A percentile compares a stretch with the other conserved stretches of the same genome.
Evolutionary conservation across 1,140 invertebrate species (phyloP).

Genomic region (Phocides pigmalion): DNA sequence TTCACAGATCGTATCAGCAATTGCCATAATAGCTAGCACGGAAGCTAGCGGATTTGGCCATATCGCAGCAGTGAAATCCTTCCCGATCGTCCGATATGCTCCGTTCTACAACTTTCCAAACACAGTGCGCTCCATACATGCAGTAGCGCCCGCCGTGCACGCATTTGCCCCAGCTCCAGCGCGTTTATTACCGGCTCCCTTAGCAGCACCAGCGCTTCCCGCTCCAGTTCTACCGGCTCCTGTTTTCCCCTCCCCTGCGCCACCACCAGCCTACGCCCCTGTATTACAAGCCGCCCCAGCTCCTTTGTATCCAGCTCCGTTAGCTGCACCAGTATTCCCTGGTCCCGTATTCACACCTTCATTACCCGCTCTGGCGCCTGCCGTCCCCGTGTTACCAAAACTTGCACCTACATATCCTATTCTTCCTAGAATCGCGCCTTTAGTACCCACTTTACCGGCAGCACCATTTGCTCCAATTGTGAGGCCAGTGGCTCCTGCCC

Average conservation of each 20-base stretch:
- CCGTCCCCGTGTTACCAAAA: slow-evolving; percentile 42
- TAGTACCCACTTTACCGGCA: slow-evolving; percentile 36
- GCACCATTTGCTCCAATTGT: slow-evolving; percentile 48
- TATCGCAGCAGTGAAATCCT: slow-evolving; percentile 58
- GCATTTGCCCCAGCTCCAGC: slow-evolving; percentile 41
- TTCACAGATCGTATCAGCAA: slow-evolving; percentile 62
- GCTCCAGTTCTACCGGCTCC: slow-evolving; percentile 49
- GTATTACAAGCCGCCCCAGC: slow-evolving; percentile 45
- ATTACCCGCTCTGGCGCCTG: slow-evolving; percentile 48
- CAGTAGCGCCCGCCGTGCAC: slow-evolving; percentile 56
- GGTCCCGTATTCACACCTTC: slow-evolving; percentile 31
- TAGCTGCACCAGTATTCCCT: slow-evolving; percentile 38
- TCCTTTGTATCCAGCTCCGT: slow-evolving; percentile 25
- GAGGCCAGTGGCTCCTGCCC: slow-evolving; percentile 44
- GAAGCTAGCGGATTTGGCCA: slow-evolving; percentile 72
- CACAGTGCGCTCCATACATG: slow-evolving; percentile 66
- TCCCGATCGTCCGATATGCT: slow-evolving; percentile 71
- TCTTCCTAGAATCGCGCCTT: slow-evolving; percentile 22
- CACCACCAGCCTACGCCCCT: slow-evolving; percentile 44
- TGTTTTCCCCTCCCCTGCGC: slow-evolving; percentile 46
- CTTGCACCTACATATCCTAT: slow-evolving; percentile 32
- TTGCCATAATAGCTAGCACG: slow-evolving; percentile 66
- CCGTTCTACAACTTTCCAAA: slow-evolving; percentile 77
- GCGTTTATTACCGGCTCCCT: slow-evolving; percentile 37
- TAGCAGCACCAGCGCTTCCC: slow-evolving; percentile 41